Base-by-base conservation (phyloP, 2,113 vertebrate genomes). In the Rousettus leschenaultii region DNA sequence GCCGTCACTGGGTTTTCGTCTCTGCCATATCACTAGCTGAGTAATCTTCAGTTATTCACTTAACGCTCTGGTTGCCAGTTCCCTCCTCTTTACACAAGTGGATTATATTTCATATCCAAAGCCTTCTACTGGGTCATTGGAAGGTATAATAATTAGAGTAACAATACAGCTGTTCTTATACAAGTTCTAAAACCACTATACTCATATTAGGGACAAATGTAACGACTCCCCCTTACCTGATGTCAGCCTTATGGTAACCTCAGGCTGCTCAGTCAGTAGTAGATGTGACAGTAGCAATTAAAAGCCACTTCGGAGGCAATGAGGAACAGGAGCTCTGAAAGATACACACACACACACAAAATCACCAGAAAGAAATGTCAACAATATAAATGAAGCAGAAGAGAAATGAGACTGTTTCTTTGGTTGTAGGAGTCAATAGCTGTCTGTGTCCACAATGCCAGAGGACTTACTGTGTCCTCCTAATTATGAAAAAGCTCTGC, bases 11-110 rank as follows among this genome's bases (percentile, higher is more conserved):
- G 79, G 40, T 40, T 70, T 3, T 38, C 30, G 24, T 51, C n/a
- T 45, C 40, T 24, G 4, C 0, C 40, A 0, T 63, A 3, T 14
- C n/a, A 53, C 63, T 84, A 26, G 9, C 5, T 53, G 51, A 63
- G 48, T 83, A 12, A 68, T 82, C 33, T 74, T 77, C 26, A 88
- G 40, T 78, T 90, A 63, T 28, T 89, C 85, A 77, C 48, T 82
- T 82, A 85, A 22, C 28, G 22, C 15, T 53, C 63, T 71, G 33
- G 94, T 26, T 38, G 6, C 26, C 57, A 45, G 10, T 16, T 84
- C 38, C 28, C 6, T 70, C 59, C 6, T 80, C 53, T 95, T 83
- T 48, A 26, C 7, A 11, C 6, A 75, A 43, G 48, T 57, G 19
- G 24, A 40, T 80, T 68, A 1, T 35, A 30, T 53, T 90, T 77